phyloP scores from a whole-genome alignment of 2,797 vertebrate genomes.

The Menidia menidia region DNA sequence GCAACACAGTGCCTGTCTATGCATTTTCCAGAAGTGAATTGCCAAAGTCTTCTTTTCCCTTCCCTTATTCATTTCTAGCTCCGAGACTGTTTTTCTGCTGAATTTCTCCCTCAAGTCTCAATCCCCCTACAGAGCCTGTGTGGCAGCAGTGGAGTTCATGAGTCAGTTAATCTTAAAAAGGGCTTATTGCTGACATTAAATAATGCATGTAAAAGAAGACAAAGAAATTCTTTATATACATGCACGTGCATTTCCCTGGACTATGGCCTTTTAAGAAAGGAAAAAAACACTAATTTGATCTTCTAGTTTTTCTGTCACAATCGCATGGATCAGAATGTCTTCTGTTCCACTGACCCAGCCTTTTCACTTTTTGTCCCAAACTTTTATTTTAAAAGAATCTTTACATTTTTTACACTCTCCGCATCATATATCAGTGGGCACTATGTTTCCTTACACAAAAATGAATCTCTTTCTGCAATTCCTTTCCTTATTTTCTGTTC shows the following conservation, averaged over 20 bases:
- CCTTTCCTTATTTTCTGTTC: conserved; percentile 22
- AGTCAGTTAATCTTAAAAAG: conserved; percentile 47
- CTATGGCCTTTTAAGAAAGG: conserved; percentile 1
- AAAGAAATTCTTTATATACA: conserved; percentile 17
- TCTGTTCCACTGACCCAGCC: conserved; percentile 26
- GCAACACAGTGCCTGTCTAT: conserved; percentile 65
- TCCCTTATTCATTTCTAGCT: conserved; percentile 30
- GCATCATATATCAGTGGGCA: conserved; percentile 21
- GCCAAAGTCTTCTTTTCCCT: conserved; percentile 33
- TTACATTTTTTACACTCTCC: background rate
- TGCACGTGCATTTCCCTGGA: conserved; percentile 11
- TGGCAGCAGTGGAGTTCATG: conserved; percentile 25
- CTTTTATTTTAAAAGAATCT: too few species aligned
- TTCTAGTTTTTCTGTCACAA: conserved; percentile 30
- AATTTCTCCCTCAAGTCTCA: conserved; percentile 15
- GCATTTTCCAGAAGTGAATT: conserved; percentile 44
- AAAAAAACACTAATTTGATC: background rate
- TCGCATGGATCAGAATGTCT: conserved; percentile 34
- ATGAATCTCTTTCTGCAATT: conserved; percentile 42
- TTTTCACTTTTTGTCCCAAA: conserved; percentile 28
- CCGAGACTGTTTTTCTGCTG: conserved; percentile 41
- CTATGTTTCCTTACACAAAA: conserved; percentile 28
- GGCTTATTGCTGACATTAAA: conserved; percentile 41
- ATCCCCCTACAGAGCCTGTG: conserved; percentile 9
- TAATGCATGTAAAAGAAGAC: conserved; percentile 32